Evolutionary conservation across 2,113 vertebrate genomes (phyloP), one percentile per base, ranked within the genome.

Genomic region (Lepisosteus osseus): DNA sequence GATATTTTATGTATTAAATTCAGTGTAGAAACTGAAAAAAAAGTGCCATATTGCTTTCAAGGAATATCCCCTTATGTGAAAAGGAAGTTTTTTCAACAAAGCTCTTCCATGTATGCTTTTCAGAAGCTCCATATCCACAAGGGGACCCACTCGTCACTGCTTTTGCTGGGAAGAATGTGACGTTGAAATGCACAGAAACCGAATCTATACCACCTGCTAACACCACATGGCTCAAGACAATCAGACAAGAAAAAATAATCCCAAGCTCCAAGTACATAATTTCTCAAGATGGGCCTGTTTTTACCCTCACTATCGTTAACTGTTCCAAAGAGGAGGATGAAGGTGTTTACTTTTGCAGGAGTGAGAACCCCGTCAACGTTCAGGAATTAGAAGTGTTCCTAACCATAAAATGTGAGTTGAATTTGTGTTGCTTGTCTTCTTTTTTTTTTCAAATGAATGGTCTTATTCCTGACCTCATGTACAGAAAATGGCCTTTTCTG

Each of bases 271-370:
- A 87, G 79, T 93, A 95, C 61, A 45, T 85, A 15, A 74, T 96
- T 7, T 0, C 65, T 1, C 83, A 86, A 64, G 68, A 85, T 0
- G 90, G 82, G 3, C 85, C 84, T 0, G 44, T 40, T 51, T 83
- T 92, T 59, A 86, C 13, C 3, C 94, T 99, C 72, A 94, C 93
- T 62, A 96, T 98, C 73, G 55, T 0, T 68, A 96, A 95, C 82
- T 80, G 95, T 80, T 94, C 89, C 78, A 86, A 86, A 73, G 84
- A 74, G 6, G 84, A 74, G 6, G 95, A 98, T 0, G 83, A 91
- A 0, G 95, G 94, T 44, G 75, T 86, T 68, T 98, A 94, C 0
- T 70, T 93, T 83, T 99, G 97, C 90, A 92, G 86, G 80, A 95
- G 94, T 0, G 92, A 96, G 86, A 98, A 98, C 82, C 88, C 82